Evolutionary conservation across 1,140 invertebrate genomes (phyloP).

Genomic region (Paramacrobiotus metropolitanus): DNA sequence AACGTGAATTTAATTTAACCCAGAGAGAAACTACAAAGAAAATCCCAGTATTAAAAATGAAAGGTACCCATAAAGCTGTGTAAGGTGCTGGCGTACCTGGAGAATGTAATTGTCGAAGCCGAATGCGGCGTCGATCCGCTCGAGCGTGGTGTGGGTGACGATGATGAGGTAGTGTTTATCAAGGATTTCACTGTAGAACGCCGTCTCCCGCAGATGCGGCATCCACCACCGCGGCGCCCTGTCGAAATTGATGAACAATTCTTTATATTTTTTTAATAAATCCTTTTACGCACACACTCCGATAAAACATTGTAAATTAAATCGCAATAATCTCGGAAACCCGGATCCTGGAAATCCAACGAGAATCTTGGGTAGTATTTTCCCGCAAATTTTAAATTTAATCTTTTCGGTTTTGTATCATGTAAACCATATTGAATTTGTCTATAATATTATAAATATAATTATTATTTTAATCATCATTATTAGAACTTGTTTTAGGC

Average conservation of each 20-base stretch:
- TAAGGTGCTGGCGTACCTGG: conserved; percentile 30
- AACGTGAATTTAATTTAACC: no score
- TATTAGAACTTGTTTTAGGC: no score
- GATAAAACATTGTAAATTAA: not conserved
- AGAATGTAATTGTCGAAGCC: conserved; percentile 88
- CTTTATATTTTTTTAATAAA: not conserved
- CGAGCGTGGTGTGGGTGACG: conserved; percentile 52
- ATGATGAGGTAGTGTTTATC: conserved; percentile 42
- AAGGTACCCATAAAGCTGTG: conserved; percentile 11
- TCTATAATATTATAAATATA: no score
- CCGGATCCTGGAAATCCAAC: no score
- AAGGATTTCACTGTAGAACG: conserved; percentile 70
- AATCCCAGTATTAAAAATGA: conserved; percentile 1
- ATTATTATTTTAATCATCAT: no score
- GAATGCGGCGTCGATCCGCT: conserved; percentile 62
- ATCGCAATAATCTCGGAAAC: not conserved
- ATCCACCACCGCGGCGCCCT: conserved; percentile 14
- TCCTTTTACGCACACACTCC: not conserved
- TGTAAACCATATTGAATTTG: no score
- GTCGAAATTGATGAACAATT: conserved; percentile 12
- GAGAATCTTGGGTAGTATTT: no score
- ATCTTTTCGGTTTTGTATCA: no score
- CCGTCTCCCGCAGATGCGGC: conserved; percentile 13
- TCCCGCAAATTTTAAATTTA: not conserved
- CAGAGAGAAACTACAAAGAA: not conserved